A percentile compares a stretch with the other conserved stretches of the same genome.
phyloP scores from a whole-genome alignment of 2,113 vertebrate species.

The Rhinogobius similis region DNA sequence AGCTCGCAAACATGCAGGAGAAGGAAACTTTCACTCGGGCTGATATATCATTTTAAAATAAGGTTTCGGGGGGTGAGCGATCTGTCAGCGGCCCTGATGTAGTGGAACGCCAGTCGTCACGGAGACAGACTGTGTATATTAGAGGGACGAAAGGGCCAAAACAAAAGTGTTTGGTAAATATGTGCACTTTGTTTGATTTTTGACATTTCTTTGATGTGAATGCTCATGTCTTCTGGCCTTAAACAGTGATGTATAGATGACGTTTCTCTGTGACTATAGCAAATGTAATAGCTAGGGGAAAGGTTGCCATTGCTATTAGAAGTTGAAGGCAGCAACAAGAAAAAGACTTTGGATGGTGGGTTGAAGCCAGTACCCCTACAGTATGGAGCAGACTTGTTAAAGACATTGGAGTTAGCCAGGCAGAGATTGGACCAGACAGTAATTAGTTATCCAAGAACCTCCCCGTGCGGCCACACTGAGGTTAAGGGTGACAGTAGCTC shows the following conservation, averaged over 20 bases:
- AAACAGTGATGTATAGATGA: no score
- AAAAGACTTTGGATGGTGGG: no score
- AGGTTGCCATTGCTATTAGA: no score
- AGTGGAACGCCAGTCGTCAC: constrained; percentile 34
- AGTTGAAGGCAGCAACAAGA: neutral
- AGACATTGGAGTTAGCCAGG: no score
- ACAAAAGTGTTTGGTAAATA: constrained; percentile 40
- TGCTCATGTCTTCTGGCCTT: neutral
- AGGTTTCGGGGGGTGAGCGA: constrained; percentile 57
- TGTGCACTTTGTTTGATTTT: constrained; percentile 7
- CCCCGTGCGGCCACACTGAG: no score
- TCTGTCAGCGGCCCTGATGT: constrained; percentile 47
- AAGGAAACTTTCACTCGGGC: constrained; percentile 52
- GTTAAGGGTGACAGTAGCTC: no score
- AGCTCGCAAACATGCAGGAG: constrained; percentile 54
- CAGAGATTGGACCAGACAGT: neutral
- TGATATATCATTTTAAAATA: constrained; percentile 63
- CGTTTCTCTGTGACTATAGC: no score
- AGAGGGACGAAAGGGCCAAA: constrained; percentile 28
- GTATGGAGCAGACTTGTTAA: no score
- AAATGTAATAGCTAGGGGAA: no score
- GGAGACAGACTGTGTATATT: constrained; percentile 35
- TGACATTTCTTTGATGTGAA: constrained; percentile 18
- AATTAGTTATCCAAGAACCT: neutral
- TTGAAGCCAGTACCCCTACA: no score